Evolutionary conservation across 2,113 vertebrate genomes (phyloP), one percentile per base, ranked within the genome.

Genomic region (Embiotoca jacksoni): DNA sequence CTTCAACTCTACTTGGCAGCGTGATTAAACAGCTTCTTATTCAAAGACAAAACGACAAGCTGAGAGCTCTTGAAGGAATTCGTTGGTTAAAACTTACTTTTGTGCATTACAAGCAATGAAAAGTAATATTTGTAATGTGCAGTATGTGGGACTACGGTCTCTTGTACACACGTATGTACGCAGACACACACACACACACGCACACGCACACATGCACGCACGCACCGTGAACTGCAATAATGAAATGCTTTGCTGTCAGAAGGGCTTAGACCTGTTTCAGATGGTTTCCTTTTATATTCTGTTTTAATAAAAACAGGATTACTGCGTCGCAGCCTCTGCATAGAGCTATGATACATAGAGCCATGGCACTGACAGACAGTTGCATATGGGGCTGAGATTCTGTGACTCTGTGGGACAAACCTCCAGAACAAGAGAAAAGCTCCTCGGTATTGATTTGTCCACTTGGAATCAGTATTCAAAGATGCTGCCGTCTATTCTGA

Each of bases 231-330:
- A 68, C 68, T 47, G 44, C 54, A 73, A 66, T 90, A 85, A 89
- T 93, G 70, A 90, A 93, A 91, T 86, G 67, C 79, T 75, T 67
- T 37, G 33, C 85, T 83, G 84, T 86, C 86, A 81, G 62, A 76
- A 66, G 57, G 71, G 83, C 75, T 90, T 89, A 88, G 67, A 72
- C 69, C 78, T 78, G 63, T 90, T 88, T 90, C 90, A 91, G 81
- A 82, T 30, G 55, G 66, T 84, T 90, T 89, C 79, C 73, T 83
- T 89, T 86, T 90, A 86, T 90, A 85, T 85, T 87, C 75, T 58
- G 37, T 60, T 92, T 90, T 90, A 92, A 94, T 94, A 93, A 94
- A 93, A 92, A 83, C 8, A 56, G 90, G 92, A 92, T 94, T 92
- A 92, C 58, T 10, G 59, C 35, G 3, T 59, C 58, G 60, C 66